Evolutionary conservation across 1,140 invertebrate genomes (phyloP).

Genomic region (Drosophila pachea): DNA sequence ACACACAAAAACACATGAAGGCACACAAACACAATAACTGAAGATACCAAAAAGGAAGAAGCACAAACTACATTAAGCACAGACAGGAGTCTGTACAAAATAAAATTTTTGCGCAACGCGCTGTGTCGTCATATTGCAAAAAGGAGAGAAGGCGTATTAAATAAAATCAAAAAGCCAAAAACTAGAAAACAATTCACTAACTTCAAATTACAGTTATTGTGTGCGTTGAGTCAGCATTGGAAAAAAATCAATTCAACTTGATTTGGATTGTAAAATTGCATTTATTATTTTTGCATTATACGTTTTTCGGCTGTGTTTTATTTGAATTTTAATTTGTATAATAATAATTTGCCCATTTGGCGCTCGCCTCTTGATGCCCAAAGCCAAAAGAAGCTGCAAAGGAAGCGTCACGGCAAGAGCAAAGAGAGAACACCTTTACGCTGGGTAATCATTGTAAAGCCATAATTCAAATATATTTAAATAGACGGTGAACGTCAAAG

Average conservation of each 20-base stretch:
- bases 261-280: neutral
- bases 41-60: conserved; percentile 49
- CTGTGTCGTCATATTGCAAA: conserved; percentile 32
- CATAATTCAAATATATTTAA: no score
- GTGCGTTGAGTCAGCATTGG: neutral
- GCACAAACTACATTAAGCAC: conserved; percentile 51
- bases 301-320: neutral
- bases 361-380: no score
- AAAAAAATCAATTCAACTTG: conserved; percentile 8
- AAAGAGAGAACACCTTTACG: neutral
- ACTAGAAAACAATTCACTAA: neutral
- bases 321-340: no score
- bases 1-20: conserved; percentile 19
- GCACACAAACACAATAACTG: conserved; percentile 14
- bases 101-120: conserved; percentile 47
- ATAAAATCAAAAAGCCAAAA: conserved; percentile 14
- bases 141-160: conserved; percentile 17
- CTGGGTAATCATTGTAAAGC: conserved; percentile 1
- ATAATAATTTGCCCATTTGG: no score
- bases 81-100: conserved; percentile 54
- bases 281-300: neutral
- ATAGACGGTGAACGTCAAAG: no score
- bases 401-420: neutral
- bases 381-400: neutral
- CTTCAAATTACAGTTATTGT: neutral